A percentile compares a stretch with the other conserved stretches of the same genome.
phyloP scores from a whole-genome alignment of 2,888 invertebrate genomes.

The Drosophila mayaguana region DNA sequence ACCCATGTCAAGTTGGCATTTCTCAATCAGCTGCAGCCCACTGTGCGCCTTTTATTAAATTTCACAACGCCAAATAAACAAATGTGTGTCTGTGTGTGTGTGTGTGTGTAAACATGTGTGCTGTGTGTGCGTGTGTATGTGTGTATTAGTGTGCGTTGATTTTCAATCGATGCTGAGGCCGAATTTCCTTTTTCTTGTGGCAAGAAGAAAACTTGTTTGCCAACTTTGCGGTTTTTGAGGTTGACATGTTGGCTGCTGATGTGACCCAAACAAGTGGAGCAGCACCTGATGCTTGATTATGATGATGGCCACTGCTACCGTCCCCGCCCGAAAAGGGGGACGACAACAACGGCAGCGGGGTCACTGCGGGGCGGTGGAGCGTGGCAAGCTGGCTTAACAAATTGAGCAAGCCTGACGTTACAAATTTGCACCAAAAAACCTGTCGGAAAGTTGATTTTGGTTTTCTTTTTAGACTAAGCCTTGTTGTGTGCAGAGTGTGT shows the following conservation, averaged over 20 bases:
- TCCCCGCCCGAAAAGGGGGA: neutral
- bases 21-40: slow-evolving; percentile 60
- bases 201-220: slow-evolving; percentile 70
- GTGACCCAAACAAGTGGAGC: slow-evolving; percentile 75
- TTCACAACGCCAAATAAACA: slow-evolving; percentile 61
- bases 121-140: slow-evolving; percentile 17
- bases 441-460: slow-evolving; percentile 22
- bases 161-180: slow-evolving; percentile 74
- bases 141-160: slow-evolving; percentile 58
- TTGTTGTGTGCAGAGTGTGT: slow-evolving; percentile 5
- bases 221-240: slow-evolving; percentile 81
- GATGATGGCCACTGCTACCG: slow-evolving; percentile 43
- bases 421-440: slow-evolving; percentile 60
- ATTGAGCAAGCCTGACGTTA: slow-evolving; percentile 59
- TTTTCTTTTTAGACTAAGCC: slow-evolving; percentile 1
- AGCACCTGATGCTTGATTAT: slow-evolving; percentile 72
- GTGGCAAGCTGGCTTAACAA: slow-evolving; percentile 33
- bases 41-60: slow-evolving; percentile 71
- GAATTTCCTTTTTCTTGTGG: slow-evolving; percentile 51
- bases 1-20: slow-evolving; percentile 56
- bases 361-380: neutral
- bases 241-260: slow-evolving; percentile 80
- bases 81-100: slow-evolving; percentile 42
- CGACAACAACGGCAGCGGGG: neutral
- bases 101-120: slow-evolving; percentile 28